A percentile compares a stretch with the other conserved stretches of the same genome.
These are phyloP conservation scores for Oligia strigilis DNA, from an alignment of 2,888 invertebrate species.

Conservation along the genomic window DNA sequence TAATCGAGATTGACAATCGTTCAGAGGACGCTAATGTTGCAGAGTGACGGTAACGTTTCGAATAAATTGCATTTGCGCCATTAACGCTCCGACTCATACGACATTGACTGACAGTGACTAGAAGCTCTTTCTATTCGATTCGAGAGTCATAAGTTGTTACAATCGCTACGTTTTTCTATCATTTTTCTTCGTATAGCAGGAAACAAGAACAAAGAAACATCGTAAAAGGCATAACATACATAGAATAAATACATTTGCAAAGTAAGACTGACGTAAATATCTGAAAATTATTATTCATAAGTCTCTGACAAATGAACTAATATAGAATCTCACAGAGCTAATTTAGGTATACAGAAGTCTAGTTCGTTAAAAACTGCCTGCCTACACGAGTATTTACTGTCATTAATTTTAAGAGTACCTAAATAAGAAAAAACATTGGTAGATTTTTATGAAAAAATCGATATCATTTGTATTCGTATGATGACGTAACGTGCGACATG, in stretches of 20 bases:
- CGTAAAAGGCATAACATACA: conserved; percentile 9
- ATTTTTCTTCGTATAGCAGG: conserved; percentile 38
- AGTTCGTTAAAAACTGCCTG: conserved; percentile 25
- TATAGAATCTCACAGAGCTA: conserved; percentile 30
- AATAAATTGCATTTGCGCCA: conserved; percentile 59
- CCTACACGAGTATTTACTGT: conserved; percentile 19
- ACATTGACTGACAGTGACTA: conserved; percentile 55
- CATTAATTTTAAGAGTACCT: conserved; percentile 2
- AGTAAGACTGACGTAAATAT: conserved; percentile 39
- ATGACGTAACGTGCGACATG: conserved; percentile 11
- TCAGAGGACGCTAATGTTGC: conserved; percentile 43
- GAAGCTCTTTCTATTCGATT: conserved; percentile 52
- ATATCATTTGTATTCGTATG: conserved; percentile 4
- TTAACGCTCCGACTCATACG: conserved; percentile 49
- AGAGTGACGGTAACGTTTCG: conserved; percentile 50
- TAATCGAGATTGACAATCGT: conserved; percentile 63
- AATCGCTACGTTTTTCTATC: conserved; percentile 36
- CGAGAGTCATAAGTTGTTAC: conserved; percentile 48
- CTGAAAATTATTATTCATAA: conserved; percentile 49
- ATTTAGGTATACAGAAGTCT: conserved; percentile 39
- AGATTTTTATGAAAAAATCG: background rate
- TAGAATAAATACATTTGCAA: conserved; percentile 25
- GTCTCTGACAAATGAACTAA: conserved; percentile 33
- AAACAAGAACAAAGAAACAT: conserved; percentile 38
- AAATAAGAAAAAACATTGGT: conserved; percentile 9